A percentile compares a stretch with the other conserved stretches of the same genome.
Evolutionary conservation across 2,113 vertebrate genomes (phyloP).

Genomic region (Rhinoptilus africanus): DNA sequence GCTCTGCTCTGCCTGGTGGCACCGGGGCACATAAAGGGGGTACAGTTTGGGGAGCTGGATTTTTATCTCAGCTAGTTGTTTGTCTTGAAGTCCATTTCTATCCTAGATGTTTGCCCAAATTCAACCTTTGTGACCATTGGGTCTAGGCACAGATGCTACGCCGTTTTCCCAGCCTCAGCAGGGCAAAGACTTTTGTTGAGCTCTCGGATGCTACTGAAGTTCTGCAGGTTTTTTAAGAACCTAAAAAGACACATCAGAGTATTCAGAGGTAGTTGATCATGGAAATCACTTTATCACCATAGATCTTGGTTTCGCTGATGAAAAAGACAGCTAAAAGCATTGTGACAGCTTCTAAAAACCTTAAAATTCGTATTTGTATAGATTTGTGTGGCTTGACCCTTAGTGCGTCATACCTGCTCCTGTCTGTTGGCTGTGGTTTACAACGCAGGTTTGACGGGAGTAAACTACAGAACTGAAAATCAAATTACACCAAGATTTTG

Average conservation of each 20-base stretch:
- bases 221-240: background rate
- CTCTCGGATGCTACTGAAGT: background rate
- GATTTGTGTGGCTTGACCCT: background rate
- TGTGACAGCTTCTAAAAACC: background rate
- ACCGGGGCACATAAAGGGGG: background rate
- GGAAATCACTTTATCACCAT: background rate
- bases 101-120: background rate
- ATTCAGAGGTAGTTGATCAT: background rate
- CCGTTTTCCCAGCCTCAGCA: accelerated
- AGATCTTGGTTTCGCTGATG: background rate
- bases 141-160: accelerated
- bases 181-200: background rate
- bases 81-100: background rate
- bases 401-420: accelerated
- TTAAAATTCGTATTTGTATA: accelerated
- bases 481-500: background rate
- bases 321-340: background rate
- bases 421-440: background rate
- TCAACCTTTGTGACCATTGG: background rate
- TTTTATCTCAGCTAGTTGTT: background rate
- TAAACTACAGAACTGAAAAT: background rate
- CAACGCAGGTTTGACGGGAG: background rate
- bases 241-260: background rate
- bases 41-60: background rate
- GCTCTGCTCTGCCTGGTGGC: background rate